Evolutionary conservation across 2,888 invertebrate genomes (phyloP), one percentile per base, ranked within the genome.

Genomic region (Meta bourneti): DNA sequence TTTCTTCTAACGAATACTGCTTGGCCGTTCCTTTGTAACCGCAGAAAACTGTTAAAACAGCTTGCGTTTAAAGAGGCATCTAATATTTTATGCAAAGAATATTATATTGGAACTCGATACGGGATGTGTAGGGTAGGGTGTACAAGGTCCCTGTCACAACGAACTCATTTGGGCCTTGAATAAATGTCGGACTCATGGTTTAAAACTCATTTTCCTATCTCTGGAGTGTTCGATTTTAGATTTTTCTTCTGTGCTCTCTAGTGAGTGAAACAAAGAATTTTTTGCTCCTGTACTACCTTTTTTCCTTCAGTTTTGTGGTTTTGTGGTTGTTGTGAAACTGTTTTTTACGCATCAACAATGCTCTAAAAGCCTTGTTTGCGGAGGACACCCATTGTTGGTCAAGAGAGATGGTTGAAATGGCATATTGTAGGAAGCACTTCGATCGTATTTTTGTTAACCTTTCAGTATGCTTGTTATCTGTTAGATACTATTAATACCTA

Each of bases 51-150:
- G 83, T 83, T 89, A 89, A 82, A 83, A 71, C 78, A 83, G 89
- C 89, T 78, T 89, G 83, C 83, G 72, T 83, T 89, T 89, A 89
- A 89, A 89, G 89, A 89, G 83, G 89, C 89, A 71, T 89, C 83
- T 83, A 89, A 89, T 89, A 89, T 82, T 89, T 89, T 89, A 89
- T 89, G 89, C 89, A 89, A 89, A 89, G 89, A 89, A 89, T 89
- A 89, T 89, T 84, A 78, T 89, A 89, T 89, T 83, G 89, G 89
- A 89, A 89, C 89, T 89, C 89, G 89, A 89, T 89, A 89, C 48
- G 19, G 75, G 72, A 52, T 9, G 77, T 71, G 74, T 61, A 11
- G 16, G 72, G 13, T 2, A 13, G 70, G 51, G 20, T 70, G 70
- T 9, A 34, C 61, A 52, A 49, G 34, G n/a, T 48, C 75, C 71